These are phyloP conservation scores for Scortum barcoo DNA, from an alignment of 2,113 vertebrate genomes.

Conservation along the genomic window DNA sequence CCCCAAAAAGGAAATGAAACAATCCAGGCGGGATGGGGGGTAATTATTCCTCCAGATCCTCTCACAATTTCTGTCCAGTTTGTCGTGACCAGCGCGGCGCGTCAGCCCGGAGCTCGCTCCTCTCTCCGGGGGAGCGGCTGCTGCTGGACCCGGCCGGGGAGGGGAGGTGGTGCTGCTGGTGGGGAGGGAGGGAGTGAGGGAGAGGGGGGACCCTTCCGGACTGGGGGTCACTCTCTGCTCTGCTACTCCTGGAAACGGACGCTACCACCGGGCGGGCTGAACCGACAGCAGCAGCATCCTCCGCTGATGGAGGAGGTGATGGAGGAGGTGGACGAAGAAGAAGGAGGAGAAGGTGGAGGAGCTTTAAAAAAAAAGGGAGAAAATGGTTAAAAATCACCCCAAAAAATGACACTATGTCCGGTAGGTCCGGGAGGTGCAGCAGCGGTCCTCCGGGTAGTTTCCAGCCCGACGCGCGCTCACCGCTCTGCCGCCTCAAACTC, in stretches of 20 bases:
- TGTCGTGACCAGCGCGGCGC: constrained; percentile 69
- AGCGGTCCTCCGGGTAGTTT: constrained; percentile 42
- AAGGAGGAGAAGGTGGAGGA: no score
- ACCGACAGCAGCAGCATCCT: constrained; percentile 57
- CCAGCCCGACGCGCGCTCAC: constrained; percentile 39
- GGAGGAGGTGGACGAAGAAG: no score
- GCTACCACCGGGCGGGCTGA: constrained; percentile 24
- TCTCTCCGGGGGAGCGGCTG: constrained; percentile 44
- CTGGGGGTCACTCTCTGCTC: constrained; percentile 56
- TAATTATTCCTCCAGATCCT: constrained; percentile 69
- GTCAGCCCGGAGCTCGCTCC: constrained; percentile 39
- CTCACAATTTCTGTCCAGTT: constrained; percentile 64
- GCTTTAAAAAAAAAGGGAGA: neutral
- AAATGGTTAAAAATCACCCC: constrained; percentile 41
- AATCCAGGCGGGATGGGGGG: constrained; percentile 61
- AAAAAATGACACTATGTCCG: constrained; percentile 40
- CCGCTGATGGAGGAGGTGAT: constrained; percentile 42
- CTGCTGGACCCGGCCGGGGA: constrained; percentile 37
- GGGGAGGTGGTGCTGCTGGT: no score
- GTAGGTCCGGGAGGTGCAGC: constrained; percentile 36
- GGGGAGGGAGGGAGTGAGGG: no score
- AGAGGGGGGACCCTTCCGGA: constrained; percentile 65
- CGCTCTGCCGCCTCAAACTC: constrained; percentile 51
- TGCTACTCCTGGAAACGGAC: constrained; percentile 51
- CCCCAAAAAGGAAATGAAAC: constrained; percentile 41